These are phyloP conservation scores for Machaerirhynchus nigripectus DNA, from an alignment of 2,113 vertebrate genomes.

Conservation along the genomic window DNA sequence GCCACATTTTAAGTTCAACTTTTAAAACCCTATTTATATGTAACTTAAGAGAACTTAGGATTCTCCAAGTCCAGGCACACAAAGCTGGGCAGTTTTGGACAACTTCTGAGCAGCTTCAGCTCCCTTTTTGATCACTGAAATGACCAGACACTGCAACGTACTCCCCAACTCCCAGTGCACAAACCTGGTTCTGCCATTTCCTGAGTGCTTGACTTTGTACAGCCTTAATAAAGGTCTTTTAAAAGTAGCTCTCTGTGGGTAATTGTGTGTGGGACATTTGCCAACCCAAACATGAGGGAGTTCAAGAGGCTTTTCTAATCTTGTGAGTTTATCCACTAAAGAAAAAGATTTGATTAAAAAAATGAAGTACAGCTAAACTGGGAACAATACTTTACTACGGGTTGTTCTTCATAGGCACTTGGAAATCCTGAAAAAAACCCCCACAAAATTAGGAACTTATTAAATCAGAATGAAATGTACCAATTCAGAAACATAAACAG, in stretches of 20 bases:
- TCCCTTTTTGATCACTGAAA: not conserved
- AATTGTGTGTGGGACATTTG: constrained; percentile 6
- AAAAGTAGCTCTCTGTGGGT: constrained; percentile 1
- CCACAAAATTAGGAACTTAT: constrained; percentile 21
- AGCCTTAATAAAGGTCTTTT: not conserved
- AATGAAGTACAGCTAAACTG: not conserved
- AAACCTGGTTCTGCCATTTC: not conserved
- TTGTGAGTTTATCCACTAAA: constrained; percentile 33
- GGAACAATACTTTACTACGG: not conserved
- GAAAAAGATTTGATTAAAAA: constrained; percentile 52
- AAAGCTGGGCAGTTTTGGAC: not conserved
- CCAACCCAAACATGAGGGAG: constrained; percentile 55
- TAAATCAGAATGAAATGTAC: constrained; percentile 26
- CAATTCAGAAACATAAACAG: constrained; percentile 23
- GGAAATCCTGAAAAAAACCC: not conserved
- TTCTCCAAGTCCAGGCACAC: not conserved
- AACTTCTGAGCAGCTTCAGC: not conserved
- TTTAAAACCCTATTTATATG: not conserved
- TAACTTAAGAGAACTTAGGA: not conserved
- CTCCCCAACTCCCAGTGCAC: not conserved
- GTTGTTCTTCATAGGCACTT: not conserved
- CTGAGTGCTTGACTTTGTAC: not conserved
- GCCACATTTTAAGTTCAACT: not conserved
- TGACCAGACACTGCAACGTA: not conserved
- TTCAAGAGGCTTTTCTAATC: constrained; percentile 54